Percentiles rank a stretch among this genome's conserved stretches.
These are phyloP conservation scores for Tachuris rubrigastra DNA, from an alignment of 2,113 vertebrate species.

Conservation along the genomic window DNA sequence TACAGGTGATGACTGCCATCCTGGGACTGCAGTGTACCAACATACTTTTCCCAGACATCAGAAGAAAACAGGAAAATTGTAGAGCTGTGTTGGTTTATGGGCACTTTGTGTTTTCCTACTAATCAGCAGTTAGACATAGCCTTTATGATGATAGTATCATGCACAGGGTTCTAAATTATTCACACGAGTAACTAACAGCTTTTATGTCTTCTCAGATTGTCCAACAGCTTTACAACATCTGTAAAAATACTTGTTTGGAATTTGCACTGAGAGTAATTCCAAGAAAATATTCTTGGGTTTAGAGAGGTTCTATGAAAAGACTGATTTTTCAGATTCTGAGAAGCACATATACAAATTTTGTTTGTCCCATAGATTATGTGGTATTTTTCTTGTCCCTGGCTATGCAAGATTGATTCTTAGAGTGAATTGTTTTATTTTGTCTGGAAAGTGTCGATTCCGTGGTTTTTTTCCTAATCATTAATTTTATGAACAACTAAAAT, in stretches of 20 bases:
- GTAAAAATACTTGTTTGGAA: background rate
- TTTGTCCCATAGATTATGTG: background rate
- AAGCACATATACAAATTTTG: background rate
- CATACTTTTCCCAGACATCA: background rate
- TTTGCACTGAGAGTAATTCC: background rate
- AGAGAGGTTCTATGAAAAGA: background rate
- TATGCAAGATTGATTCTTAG: background rate
- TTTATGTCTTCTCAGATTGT: background rate
- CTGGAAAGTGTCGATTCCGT: background rate
- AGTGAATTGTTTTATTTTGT: background rate
- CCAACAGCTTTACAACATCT: background rate
- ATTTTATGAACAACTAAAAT: background rate
- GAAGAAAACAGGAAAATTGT: background rate
- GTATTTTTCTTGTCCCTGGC: background rate
- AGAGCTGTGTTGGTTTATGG: background rate
- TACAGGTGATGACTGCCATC: background rate
- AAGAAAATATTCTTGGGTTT: background rate
- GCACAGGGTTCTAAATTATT: background rate
- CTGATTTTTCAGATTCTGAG: background rate
- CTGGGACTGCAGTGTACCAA: background rate
- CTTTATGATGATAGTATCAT: background rate
- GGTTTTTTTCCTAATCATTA: background rate
- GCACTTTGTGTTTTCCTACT: background rate
- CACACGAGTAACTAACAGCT: background rate
- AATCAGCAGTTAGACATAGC: background rate